Conservation (phyloP, 1,140 invertebrate genomes). For the Atopsyche davidsoni region DNA sequence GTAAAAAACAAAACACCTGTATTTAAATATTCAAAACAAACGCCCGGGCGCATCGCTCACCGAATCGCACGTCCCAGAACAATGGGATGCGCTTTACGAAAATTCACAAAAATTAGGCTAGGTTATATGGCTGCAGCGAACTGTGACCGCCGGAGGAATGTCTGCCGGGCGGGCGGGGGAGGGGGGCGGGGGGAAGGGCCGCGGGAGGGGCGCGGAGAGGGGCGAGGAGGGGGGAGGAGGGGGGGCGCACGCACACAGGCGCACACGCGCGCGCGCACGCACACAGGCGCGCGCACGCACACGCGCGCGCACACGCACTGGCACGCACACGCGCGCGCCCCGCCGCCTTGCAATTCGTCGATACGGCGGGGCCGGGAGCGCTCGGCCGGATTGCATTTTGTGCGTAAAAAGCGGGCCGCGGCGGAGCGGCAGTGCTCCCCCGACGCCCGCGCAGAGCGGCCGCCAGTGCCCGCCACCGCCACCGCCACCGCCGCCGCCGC, state of each 20-base stretch:
- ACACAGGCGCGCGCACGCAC: not conserved
- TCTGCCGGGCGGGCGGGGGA: no score
- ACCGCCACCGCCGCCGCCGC: no score
- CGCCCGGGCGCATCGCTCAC: no score
- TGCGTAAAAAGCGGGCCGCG: constrained; percentile 42
- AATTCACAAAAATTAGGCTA: no score
- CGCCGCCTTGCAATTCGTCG: constrained; percentile 45
- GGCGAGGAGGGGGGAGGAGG: constrained; percentile 9
- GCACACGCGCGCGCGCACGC: not conserved
- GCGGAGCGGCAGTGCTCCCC: constrained; percentile 33
- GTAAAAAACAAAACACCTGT: no score
- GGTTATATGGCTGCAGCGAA: no score
- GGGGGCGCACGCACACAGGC: not conserved
- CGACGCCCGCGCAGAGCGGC: constrained; percentile 32
- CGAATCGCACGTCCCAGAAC: no score
- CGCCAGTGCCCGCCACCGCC: constrained; percentile 33
- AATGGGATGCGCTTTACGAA: no score
- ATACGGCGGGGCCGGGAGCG: constrained; percentile 19
- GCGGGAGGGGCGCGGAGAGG: not conserved
- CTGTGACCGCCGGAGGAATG: no score
- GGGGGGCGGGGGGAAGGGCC: no score
- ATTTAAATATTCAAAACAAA: no score
- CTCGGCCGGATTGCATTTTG: constrained; percentile 24
- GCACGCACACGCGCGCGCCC: constrained; percentile 35
- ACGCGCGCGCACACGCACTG: constrained; percentile 33